Percentiles rank a stretch among this genome's conserved stretches.
Evolutionary conservation across 2,113 vertebrate species (phyloP).

Genomic region (Alces alces): DNA sequence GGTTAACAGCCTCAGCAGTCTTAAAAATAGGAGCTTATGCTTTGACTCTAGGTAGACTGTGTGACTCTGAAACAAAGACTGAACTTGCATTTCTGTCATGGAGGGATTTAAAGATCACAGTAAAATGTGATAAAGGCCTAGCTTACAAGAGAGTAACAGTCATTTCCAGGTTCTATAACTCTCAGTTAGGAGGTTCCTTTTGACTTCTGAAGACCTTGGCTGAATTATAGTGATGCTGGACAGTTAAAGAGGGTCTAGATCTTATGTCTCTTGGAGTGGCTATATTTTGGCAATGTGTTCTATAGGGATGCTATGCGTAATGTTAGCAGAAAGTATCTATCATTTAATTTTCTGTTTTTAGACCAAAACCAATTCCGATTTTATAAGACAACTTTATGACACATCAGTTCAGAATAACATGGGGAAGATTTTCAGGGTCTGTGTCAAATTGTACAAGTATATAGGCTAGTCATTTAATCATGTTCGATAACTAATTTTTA

Average conservation of each 20-base stretch:
- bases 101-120: constrained; percentile 16
- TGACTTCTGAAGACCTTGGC: background rate
- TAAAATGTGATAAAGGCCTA: background rate
- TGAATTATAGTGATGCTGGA: background rate
- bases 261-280: background rate
- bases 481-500: background rate
- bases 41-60: background rate
- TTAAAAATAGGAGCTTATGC: constrained; percentile 1
- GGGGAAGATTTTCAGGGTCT: background rate
- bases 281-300: background rate
- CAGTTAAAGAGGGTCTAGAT: background rate
- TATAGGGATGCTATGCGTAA: background rate
- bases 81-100: background rate
- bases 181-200: background rate
- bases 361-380: background rate
- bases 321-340: background rate
- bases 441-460: background rate
- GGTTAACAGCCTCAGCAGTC: background rate
- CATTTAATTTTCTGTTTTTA: background rate
- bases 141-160: background rate
- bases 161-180: background rate
- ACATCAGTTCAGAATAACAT: background rate
- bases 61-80: background rate
- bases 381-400: background rate
- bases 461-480: background rate